Conservation (phyloP, 2,888 invertebrate species). For the Megalurothrips usitatus region DNA sequence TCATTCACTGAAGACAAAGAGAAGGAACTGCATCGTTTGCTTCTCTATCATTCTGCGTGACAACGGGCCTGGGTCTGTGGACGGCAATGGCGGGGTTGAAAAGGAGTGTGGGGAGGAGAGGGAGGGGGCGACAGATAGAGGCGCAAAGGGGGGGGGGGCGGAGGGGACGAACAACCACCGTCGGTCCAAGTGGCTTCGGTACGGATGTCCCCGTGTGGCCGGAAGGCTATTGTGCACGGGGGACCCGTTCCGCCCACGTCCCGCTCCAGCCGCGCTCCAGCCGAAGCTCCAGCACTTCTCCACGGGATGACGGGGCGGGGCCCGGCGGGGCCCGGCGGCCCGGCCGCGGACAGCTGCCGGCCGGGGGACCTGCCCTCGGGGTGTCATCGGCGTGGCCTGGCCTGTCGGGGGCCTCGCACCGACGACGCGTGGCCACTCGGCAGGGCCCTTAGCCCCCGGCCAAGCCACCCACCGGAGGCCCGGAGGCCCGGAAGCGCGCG, state of each 20-base stretch:
- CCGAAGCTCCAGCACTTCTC: neutral
- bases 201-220: neutral
- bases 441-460: no score
- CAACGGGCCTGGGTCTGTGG: no score
- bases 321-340: neutral
- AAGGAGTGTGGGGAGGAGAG: neutral
- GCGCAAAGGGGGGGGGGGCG: neutral
- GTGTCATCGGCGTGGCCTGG: no score
- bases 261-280: neutral
- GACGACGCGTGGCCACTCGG: no score
- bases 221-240: slow-evolving; percentile 14
- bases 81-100: neutral
- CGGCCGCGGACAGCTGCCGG: neutral
- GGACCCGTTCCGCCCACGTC: neutral
- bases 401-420: neutral
- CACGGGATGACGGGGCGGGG: neutral
- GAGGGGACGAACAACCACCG: neutral
- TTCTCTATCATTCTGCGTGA: no score
- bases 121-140: neutral
- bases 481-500: no score
- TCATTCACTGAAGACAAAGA: no score
- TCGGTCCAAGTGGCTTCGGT: neutral
- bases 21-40: no score
- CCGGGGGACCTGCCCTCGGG: no score
- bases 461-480: no score